Base-by-base conservation (phyloP, 2,888 invertebrate species). In the Lochmaea crataegi region DNA sequence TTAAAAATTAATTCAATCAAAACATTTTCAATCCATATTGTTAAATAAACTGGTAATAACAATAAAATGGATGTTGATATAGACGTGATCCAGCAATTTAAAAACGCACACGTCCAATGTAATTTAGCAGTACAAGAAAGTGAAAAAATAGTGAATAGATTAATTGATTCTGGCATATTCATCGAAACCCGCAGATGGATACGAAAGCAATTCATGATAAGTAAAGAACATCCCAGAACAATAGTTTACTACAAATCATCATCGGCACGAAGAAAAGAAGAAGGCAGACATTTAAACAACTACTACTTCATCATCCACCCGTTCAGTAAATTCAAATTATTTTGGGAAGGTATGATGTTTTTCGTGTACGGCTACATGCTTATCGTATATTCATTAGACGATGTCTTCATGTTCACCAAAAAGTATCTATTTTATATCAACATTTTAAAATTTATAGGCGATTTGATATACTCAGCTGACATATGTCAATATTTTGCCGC, bases 141-240 rank as follows among this genome's bases (percentile, higher is more conserved):
- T 16, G 70, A 70, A 38, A 41, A 22, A 32, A 38, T 67, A 18
- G 57, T 71, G 18, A 71, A 66, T 16, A 58, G 64, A 16, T 42
- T 68, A 18, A 70, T 74, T 42, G 65, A 74, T 56, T 64, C 68
- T 2, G 74, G 74, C 11, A 68, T 71, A 4, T 71, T 67, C n/a
- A 74, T 74, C 41, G 48, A 68, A n/a, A 14, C 42, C 9, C 64
- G 74, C 18, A 58, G 74, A 42, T 67, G 56, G 14, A 51, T 74
- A 16, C 48, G 71, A 7, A 22, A 14, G 2, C 18, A 45, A 58
- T 10, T 41, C 11, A 32, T 65, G 9, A 68, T 74, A 11, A 58
- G 51, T 48, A 53, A 45, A 53, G 5, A 41, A 2, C 74, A 74
- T 38, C 74, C 74, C 4, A 22, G 16, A 4, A 68, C 74, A 11